Percentiles rank a stretch among this genome's conserved stretches.
phyloP scores from a whole-genome alignment of 2,888 invertebrate genomes.

The Drosophila borealis region DNA sequence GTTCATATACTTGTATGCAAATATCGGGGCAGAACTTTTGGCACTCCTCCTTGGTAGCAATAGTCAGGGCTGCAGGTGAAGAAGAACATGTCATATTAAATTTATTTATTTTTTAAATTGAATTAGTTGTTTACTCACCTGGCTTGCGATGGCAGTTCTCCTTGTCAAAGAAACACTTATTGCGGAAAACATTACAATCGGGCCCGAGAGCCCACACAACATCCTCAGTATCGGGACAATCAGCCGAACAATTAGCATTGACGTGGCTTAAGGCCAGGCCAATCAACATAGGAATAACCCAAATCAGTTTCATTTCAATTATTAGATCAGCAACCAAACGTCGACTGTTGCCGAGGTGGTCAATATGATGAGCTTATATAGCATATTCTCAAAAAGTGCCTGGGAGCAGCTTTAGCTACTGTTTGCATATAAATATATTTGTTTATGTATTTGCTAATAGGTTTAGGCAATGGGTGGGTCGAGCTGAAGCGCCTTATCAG shows the following conservation, averaged over 20 bases:
- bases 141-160: slow-evolving; percentile 57
- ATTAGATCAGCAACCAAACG: background rate
- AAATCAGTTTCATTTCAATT: slow-evolving; percentile 44
- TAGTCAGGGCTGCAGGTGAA: slow-evolving; percentile 37
- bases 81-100: background rate
- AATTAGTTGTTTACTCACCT: slow-evolving; percentile 11
- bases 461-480: background rate
- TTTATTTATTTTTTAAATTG: too few relatives aligned
- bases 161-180: slow-evolving; percentile 59
- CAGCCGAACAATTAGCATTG: slow-evolving; percentile 37
- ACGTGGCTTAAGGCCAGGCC: slow-evolving; percentile 38
- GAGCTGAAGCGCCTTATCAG: background rate
- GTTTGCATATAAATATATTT: background rate
- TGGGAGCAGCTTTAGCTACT: background rate
- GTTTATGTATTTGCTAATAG: slow-evolving; percentile 6
- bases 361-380: slow-evolving; percentile 3
- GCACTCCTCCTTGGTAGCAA: slow-evolving; percentile 52
- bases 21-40: slow-evolving; percentile 36
- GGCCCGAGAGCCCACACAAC: slow-evolving; percentile 63
- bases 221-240: slow-evolving; percentile 62
- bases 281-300: slow-evolving; percentile 31
- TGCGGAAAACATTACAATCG: slow-evolving; percentile 58
- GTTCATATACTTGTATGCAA: slow-evolving; percentile 37
- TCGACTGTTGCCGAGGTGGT: slow-evolving; percentile 17
- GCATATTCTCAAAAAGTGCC: background rate